Evolutionary conservation across 2,888 invertebrate genomes (phyloP), one percentile per base, ranked within the genome.

Genomic region (Drosophila leonis): DNA sequence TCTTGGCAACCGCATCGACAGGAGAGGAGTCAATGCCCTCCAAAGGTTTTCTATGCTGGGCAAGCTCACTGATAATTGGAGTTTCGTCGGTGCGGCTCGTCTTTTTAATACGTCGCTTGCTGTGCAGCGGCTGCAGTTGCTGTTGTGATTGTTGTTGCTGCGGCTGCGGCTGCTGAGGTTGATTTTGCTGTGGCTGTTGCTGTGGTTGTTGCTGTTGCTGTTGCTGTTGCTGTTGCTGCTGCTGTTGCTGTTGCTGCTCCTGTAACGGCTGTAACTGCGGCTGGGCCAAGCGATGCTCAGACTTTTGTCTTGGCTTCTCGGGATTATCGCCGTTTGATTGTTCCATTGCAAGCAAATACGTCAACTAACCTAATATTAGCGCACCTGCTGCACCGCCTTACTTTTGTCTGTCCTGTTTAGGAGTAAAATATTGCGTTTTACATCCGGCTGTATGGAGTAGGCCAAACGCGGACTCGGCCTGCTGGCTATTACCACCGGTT

Each of bases 401-500:
- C 0, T 42, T 9, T 41, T 39, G 46, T 18, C 8, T 33, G 8
- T 41, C n/a, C 37, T 35, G 7, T 44, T 13, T 15, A 37, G 33
- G 0, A 41, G 42, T n/a, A 33, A 15, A 10, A n/a, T 12, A 12
- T 18, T 18, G 5, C 31, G 60, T 31, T 13, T 64, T 13, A 2
- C 27, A 20, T 64, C 46, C 24, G 69, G 65, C 55, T 44, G 71
- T 42, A 72, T n/a, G 2, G 71, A 54, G 37, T 78, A 78, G 10
- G 77, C 74, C 44, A 78, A 35, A 59, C 77, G 77, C 4, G 75
- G 71, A 4, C 41, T 31, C 9, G 71, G 48, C n/a, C 77, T 20
- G 4, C 0, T 41, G 9, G 10, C 12, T 0, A 35, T 0, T n/a
- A 5, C 24, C 1, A 51, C 24, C 10, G 51, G 29, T 37, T 66